phyloP scores from a whole-genome alignment of 2,797 vertebrate species.

The Naso thynnoides region DNA sequence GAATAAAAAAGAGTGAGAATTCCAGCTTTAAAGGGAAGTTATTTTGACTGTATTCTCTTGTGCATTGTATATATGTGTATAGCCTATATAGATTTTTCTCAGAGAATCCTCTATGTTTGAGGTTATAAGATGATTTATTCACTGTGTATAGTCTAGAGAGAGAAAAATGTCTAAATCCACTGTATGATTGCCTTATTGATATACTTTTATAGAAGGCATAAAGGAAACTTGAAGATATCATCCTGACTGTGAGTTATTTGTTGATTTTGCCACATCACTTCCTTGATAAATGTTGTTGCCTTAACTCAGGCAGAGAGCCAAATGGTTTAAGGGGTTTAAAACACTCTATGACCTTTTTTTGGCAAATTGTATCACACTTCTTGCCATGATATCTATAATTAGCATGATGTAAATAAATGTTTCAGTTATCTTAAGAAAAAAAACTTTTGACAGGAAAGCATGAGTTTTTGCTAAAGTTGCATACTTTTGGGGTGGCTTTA shows the following conservation, averaged over 20 bases:
- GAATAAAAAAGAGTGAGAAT: conserved; percentile 76
- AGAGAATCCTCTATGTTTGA: conserved; percentile 89
- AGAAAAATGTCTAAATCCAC: conserved; percentile 91
- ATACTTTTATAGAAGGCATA: conserved; percentile 94
- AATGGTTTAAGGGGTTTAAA: conserved; percentile 1
- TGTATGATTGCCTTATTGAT: conserved; percentile 94
- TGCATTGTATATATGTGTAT: conserved; percentile 91
- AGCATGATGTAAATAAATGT: no score
- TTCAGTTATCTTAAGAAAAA: no score
- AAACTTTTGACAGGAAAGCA: no score
- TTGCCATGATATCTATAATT: no score
- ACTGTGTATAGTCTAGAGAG: conserved; percentile 86
- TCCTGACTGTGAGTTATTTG: conserved; percentile 82
- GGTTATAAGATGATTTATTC: conserved; percentile 93
- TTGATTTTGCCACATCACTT: conserved; percentile 37
- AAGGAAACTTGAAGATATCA: conserved; percentile 89
- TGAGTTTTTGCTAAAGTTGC: no score
- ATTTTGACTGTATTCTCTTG: conserved; percentile 84
- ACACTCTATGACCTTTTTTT: no score
- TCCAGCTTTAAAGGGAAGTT: conserved; percentile 89
- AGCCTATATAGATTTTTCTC: conserved; percentile 86
- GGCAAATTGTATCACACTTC: no score
- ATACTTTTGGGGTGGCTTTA: no score
- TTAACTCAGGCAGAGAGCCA: background rate
- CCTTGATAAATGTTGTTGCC: background rate